Percentiles rank a stretch among this genome's conserved stretches.
phyloP scores from a whole-genome alignment of 2,797 vertebrate species.

The Aldrovandia affinis region DNA sequence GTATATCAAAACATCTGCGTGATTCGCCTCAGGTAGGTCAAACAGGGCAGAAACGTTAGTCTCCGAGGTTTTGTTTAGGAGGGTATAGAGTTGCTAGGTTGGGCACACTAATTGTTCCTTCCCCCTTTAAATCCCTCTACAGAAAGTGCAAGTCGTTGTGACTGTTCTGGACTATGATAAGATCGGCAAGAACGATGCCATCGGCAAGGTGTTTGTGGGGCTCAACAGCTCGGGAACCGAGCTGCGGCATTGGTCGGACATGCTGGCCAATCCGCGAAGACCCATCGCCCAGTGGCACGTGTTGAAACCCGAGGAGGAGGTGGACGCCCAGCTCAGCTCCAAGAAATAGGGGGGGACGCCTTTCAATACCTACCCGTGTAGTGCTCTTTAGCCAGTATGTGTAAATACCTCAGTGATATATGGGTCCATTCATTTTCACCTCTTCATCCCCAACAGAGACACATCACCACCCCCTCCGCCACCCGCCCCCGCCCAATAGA shows the following conservation, averaged over 20 bases:
- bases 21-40: too few species aligned
- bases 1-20: too few species aligned
- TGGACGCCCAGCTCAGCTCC: slow-evolving; percentile 92
- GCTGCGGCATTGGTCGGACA: slow-evolving; percentile 99
- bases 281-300: slow-evolving; percentile 99
- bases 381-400: slow-evolving; percentile 98
- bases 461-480: slow-evolving; percentile 46
- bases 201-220: slow-evolving; percentile 98
- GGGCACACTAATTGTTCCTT: too few species aligned
- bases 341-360: slow-evolving; percentile 89
- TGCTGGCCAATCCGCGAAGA: slow-evolving; percentile 98
- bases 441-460: slow-evolving; percentile 64
- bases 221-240: slow-evolving; percentile 97
- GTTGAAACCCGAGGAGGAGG: slow-evolving; percentile 95
- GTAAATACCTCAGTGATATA: slow-evolving; percentile 99
- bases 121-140: slow-evolving; percentile 57
- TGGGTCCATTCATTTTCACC: slow-evolving; percentile 87
- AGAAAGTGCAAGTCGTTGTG: slow-evolving; percentile 99
- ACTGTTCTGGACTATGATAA: slow-evolving; percentile 99
- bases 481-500: slow-evolving; percentile 58
- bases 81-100: too few species aligned
- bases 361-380: slow-evolving; percentile 87
- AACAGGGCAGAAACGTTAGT: too few species aligned
- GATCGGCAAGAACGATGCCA: slow-evolving; percentile 99
- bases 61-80: too few species aligned